Evolutionary conservation across 2,888 invertebrate species (phyloP).

Genomic region (Aphodius sticticus): DNA sequence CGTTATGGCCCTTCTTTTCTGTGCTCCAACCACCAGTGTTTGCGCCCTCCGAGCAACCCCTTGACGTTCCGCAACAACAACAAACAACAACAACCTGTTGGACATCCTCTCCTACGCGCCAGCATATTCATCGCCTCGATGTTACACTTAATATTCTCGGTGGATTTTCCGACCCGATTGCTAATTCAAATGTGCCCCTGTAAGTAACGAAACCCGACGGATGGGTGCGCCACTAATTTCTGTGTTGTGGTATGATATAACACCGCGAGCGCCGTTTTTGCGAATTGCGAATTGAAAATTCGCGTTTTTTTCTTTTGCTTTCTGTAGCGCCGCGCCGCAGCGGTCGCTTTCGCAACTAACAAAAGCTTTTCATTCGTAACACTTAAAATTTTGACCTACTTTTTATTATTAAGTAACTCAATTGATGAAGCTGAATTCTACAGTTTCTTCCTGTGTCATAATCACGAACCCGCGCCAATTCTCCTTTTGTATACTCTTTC

Average conservation of each 20-base stretch:
- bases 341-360: constrained; percentile 24
- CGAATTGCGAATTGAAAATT: constrained; percentile 18
- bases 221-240: neutral
- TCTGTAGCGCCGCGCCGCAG: constrained; percentile 15
- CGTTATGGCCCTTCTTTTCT: constrained; percentile 53
- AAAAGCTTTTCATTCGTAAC: constrained; percentile 16
- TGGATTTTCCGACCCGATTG: constrained; percentile 32
- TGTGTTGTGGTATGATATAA: constrained; percentile 17
- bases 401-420: constrained; percentile 24
- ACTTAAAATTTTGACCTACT: constrained; percentile 24
- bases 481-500: neutral
- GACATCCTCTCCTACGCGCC: constrained; percentile 25
- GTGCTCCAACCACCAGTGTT: constrained; percentile 54
- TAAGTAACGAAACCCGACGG: constrained; percentile 35
- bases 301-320: neutral
- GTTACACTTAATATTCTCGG: neutral
- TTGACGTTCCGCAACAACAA: constrained; percentile 22
- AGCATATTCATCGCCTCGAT: neutral
- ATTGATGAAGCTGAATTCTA: constrained; percentile 5
- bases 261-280: constrained; percentile 7
- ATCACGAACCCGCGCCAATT: neutral
- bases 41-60: constrained; percentile 43
- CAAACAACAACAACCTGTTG: constrained; percentile 28
- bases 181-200: constrained; percentile 48
- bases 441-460: constrained; percentile 20